Conservation (phyloP, 2,888 invertebrate genomes). For the Lithophane semibrunnea region DNA sequence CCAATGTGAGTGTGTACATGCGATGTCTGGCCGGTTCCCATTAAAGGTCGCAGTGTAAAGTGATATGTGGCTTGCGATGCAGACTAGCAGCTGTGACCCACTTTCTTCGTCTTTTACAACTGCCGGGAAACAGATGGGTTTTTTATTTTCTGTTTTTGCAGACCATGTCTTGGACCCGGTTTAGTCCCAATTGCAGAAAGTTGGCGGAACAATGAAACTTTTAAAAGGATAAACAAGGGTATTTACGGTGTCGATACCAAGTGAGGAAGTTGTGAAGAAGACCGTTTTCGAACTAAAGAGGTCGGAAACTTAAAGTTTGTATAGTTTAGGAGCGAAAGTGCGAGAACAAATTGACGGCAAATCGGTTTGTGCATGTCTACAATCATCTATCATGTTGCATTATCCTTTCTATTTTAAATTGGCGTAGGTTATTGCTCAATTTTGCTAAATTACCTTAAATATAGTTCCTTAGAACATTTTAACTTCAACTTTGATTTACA, state of each 20-base stretch:
- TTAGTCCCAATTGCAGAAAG: background rate
- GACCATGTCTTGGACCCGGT: background rate
- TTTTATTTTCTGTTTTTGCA: constrained; percentile 27
- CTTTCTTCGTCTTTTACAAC: constrained; percentile 59
- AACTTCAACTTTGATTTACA: constrained; percentile 25
- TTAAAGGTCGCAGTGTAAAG: constrained; percentile 62
- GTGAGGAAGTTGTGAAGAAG: constrained; percentile 7
- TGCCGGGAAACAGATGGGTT: constrained; percentile 45
- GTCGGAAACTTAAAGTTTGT: constrained; percentile 3
- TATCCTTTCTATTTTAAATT: constrained; percentile 22
- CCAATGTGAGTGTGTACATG: constrained; percentile 28
- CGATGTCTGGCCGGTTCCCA: constrained; percentile 53
- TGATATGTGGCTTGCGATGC: constrained; percentile 48
- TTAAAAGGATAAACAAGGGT: constrained; percentile 9
- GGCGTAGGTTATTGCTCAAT: constrained; percentile 16
- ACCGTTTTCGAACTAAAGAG: constrained; percentile 2
- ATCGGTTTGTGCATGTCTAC: background rate
- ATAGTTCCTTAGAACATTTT: background rate
- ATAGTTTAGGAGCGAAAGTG: constrained; percentile 10
- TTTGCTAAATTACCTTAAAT: background rate
- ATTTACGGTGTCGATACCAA: background rate
- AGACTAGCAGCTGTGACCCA: constrained; percentile 59
- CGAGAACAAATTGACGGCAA: constrained; percentile 11
- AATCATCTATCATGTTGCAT: constrained; percentile 11
- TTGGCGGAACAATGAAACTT: constrained; percentile 12